phyloP scores from a whole-genome alignment of 2,797 vertebrate species.

The Lates japonicus region DNA sequence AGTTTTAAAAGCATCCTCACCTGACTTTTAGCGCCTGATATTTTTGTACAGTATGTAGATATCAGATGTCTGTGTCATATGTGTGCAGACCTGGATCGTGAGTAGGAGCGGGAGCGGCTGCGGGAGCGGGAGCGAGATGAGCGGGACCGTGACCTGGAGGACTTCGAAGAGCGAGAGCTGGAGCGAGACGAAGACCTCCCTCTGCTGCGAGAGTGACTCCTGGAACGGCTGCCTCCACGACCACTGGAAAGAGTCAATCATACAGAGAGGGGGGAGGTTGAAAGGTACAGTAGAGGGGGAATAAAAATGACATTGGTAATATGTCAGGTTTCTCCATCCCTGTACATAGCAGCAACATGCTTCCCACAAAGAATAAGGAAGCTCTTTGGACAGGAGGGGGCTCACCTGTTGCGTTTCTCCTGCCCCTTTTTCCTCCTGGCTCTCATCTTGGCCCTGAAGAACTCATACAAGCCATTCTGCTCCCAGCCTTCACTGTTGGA shows the following conservation, averaged over 20 bases:
- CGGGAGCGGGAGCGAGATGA: constrained; percentile 88
- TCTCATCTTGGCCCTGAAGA: constrained; percentile 99
- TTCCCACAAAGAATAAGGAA: background rate
- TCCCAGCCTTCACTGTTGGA: constrained; percentile 96
- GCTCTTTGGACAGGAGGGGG: background rate
- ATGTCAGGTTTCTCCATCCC: background rate
- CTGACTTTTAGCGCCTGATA: background rate
- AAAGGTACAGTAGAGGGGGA: background rate
- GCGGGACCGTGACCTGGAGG: constrained; percentile 88
- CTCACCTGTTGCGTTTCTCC: constrained; percentile 94
- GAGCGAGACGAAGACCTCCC: constrained; percentile 94
- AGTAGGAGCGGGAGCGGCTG: constrained; percentile 92
- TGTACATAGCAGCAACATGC: constrained; percentile 9
- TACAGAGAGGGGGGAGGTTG: background rate
- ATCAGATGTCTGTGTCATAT: background rate
- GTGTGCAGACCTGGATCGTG: constrained; percentile 90
- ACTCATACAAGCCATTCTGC: constrained; percentile 98
- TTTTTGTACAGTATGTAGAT: background rate
- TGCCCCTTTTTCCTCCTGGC: constrained; percentile 95
- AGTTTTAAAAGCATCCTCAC: background rate
- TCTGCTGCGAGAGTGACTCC: constrained; percentile 93
- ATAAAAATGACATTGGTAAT: background rate
- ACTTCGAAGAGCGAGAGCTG: constrained; percentile 95
- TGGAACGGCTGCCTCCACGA: constrained; percentile 85
- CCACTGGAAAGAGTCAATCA: constrained; percentile 53